A percentile compares a stretch with the other conserved stretches of the same genome.
Conservation (phyloP, 2,888 invertebrate genomes). For the Nysson spinosus region DNA sequence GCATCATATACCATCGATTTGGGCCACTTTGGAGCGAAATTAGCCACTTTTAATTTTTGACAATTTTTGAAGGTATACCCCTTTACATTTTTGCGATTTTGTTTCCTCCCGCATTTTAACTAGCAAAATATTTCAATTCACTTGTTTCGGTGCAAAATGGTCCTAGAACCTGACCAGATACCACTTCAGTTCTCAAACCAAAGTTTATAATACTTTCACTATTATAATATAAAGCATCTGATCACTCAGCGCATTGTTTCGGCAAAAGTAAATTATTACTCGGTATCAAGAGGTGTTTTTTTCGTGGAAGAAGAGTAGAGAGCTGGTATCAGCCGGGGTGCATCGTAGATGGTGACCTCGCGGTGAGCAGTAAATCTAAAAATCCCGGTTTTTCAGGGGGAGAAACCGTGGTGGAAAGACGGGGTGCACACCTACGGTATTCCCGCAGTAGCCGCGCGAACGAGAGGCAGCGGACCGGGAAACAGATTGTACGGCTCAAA, state of each 20-base stretch:
- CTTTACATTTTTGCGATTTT: no score
- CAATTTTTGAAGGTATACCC: no score
- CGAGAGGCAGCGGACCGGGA: slow-evolving; percentile 30
- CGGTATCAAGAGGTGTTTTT: not conserved
- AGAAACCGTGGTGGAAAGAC: not conserved
- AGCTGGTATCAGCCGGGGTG: no score
- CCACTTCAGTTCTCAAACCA: no score
- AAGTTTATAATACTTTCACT: not conserved
- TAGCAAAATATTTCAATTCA: no score
- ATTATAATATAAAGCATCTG: not conserved
- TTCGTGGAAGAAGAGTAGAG: not conserved
- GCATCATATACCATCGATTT: no score
- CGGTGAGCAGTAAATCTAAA: slow-evolving; percentile 1
- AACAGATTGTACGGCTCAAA: slow-evolving; percentile 63
- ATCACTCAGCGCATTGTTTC: not conserved
- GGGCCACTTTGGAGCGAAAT: no score
- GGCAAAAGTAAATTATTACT: slow-evolving; percentile 3
- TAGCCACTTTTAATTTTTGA: no score
- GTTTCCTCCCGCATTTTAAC: no score
- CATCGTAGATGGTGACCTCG: no score
- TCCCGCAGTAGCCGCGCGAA: slow-evolving; percentile 20
- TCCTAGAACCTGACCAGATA: no score
- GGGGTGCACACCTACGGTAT: slow-evolving; percentile 6
- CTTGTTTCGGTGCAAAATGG: no score
- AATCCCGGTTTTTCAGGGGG: slow-evolving; percentile 1